Evolutionary conservation across 1,140 invertebrate genomes (phyloP).

Genomic region (Manduca sexta): DNA sequence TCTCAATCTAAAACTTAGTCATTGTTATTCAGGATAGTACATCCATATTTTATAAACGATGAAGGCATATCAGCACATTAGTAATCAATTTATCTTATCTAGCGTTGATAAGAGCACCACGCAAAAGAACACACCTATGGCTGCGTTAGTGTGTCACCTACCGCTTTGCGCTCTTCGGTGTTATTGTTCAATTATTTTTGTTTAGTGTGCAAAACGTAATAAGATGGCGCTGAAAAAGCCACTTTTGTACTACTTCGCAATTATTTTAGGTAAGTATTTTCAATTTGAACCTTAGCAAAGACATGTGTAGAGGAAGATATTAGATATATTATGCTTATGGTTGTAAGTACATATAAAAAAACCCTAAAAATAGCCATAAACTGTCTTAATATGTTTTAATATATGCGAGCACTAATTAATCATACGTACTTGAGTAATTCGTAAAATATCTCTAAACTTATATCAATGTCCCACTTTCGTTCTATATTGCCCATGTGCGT

Average conservation of each 20-base stretch:
- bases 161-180: constrained; percentile 13
- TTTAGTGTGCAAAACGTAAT: constrained; percentile 11
- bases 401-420: no score
- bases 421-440: no score
- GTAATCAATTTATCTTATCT: constrained; percentile 56
- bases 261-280: constrained; percentile 54
- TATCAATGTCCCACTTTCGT: no score
- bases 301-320: no score
- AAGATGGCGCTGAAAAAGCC: constrained; percentile 54
- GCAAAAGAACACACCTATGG: constrained; percentile 33
- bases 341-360: no score
- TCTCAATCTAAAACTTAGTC: no score
- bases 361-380: no score
- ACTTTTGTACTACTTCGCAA: constrained; percentile 61
- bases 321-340: no score
- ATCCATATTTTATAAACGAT: neutral
- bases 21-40: neutral
- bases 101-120: constrained; percentile 30
- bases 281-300: neutral
- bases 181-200: constrained; percentile 4
- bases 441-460: no score
- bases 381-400: no score
- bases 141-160: constrained; percentile 18
- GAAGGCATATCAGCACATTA: constrained; percentile 19
- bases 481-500: no score